Evolutionary conservation across 2,888 invertebrate genomes (phyloP).

Genomic region (Reticulitermes lucifugus): DNA sequence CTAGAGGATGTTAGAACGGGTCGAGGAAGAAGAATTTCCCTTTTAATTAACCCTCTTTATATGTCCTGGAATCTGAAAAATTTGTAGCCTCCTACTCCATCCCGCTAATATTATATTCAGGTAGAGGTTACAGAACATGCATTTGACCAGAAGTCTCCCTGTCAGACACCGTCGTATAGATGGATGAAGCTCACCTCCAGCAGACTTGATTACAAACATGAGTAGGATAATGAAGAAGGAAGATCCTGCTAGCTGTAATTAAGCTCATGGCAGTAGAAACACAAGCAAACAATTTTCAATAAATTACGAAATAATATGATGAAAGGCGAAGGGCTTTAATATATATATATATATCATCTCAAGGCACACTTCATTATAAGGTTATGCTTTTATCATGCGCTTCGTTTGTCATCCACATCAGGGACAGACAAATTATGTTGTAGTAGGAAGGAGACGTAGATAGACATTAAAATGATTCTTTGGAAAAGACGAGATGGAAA

Average conservation of each 20-base stretch:
- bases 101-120: constrained; percentile 39
- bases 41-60: constrained; percentile 43
- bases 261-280: constrained; percentile 8
- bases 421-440: not conserved
- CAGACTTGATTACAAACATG: constrained; percentile 21
- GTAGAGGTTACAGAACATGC: constrained; percentile 25
- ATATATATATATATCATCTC: not conserved
- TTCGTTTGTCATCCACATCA: not conserved
- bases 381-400: not conserved
- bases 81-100: constrained; percentile 26
- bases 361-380: constrained; percentile 14
- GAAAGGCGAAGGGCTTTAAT: constrained; percentile 24
- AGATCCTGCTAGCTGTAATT: not conserved
- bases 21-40: constrained; percentile 40
- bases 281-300: constrained; percentile 36
- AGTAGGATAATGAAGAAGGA: constrained; percentile 13
- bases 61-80: constrained; percentile 42
- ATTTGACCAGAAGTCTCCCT: constrained; percentile 38
- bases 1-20: constrained; percentile 6
- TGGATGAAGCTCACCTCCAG: not conserved
- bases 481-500: no score
- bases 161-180: not conserved
- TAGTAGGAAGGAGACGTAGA: no score
- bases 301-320: constrained; percentile 34
- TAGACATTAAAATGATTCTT: no score